Evolutionary conservation across 2,113 vertebrate species (phyloP).

Genomic region (Pogonocichla stellata): DNA sequence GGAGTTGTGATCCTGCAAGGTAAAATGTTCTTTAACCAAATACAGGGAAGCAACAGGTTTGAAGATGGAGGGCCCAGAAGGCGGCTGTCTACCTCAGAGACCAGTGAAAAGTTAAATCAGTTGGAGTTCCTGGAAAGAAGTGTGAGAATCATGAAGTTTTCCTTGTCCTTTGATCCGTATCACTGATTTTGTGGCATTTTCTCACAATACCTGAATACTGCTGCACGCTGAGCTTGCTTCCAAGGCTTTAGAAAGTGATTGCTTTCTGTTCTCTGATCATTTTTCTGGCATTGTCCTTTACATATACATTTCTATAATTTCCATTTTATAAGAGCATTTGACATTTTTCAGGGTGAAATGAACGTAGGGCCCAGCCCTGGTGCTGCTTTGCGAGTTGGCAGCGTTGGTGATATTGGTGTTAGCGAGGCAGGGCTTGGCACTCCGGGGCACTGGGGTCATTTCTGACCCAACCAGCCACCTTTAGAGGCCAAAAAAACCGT

Average conservation of each 20-base stretch:
- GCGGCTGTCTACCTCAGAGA: background rate
- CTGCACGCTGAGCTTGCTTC: background rate
- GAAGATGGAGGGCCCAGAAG: background rate
- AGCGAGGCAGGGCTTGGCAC: background rate
- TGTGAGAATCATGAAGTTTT: accelerated
- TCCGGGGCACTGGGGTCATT: background rate
- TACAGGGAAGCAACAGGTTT: conserved; percentile 18
- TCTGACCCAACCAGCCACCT: background rate
- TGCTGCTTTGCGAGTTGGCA: background rate
- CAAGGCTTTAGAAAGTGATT: background rate
- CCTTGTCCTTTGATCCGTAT: accelerated
- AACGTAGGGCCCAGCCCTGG: accelerated
- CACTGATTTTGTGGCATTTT: background rate
- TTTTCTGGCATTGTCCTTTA: background rate
- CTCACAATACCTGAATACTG: background rate
- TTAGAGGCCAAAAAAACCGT: background rate
- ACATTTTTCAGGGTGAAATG: background rate
- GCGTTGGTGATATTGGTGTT: accelerated
- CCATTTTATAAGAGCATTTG: background rate
- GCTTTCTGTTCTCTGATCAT: background rate
- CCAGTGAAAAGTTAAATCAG: background rate
- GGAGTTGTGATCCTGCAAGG: background rate
- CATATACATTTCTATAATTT: background rate
- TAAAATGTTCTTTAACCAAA: background rate
- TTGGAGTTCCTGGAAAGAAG: background rate